These are phyloP conservation scores for Chelonus insularis DNA, from an alignment of 1,140 invertebrate genomes.

Conservation along the genomic window DNA sequence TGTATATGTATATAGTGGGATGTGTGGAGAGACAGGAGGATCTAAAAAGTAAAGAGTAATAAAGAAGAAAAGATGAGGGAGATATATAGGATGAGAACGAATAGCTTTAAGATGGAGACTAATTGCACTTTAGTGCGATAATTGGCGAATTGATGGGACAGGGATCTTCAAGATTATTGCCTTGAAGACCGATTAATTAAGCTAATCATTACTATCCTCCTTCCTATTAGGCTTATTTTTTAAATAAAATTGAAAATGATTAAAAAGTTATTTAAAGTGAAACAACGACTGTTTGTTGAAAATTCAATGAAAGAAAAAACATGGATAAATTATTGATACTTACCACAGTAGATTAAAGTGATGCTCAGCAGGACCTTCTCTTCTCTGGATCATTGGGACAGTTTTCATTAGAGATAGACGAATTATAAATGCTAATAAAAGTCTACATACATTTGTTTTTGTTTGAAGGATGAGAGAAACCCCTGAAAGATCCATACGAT, in stretches of 20 bases:
- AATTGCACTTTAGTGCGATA: conserved; percentile 50
- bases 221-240: neutral
- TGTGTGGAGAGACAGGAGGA: neutral
- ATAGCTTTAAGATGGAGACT: conserved; percentile 34
- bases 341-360: no score
- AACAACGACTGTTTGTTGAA: no score
- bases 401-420: conserved; percentile 19
- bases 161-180: neutral
- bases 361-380: neutral
- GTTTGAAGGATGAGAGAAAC: neutral
- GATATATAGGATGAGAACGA: conserved; percentile 9
- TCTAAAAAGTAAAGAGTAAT: conserved; percentile 24
- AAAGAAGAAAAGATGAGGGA: conserved; percentile 2
- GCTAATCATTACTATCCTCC: conserved; percentile 12
- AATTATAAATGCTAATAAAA: conserved; percentile 23
- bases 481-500: neutral
- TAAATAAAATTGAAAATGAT: neutral
- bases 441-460: conserved; percentile 7
- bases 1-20: neutral
- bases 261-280: neutral
- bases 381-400: neutral
- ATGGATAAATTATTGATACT: neutral
- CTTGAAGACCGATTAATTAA: conserved; percentile 16
- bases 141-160: conserved; percentile 28
- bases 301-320: no score